These are phyloP conservation scores for Poecile atricapillus DNA, from an alignment of 2,113 vertebrate genomes.

Conservation along the genomic window DNA sequence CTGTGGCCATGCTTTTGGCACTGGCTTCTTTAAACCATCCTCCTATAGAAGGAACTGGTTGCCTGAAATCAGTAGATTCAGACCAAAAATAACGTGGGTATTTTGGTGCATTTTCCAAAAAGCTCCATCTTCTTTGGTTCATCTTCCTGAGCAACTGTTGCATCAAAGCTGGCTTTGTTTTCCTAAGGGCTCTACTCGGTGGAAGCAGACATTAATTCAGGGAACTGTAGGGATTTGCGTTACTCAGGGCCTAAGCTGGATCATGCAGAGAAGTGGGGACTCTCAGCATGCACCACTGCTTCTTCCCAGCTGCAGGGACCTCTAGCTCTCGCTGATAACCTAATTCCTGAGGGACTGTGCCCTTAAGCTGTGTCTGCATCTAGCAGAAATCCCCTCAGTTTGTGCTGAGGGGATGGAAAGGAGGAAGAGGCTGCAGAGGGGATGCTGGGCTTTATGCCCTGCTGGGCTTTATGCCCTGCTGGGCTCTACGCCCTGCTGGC, in stretches of 20 bases:
- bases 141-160: not conserved
- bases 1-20: not conserved
- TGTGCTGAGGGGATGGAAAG: not conserved
- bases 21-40: not conserved
- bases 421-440: not conserved
- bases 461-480: no score
- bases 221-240: not conserved
- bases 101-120: conserved; percentile 5
- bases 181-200: not conserved
- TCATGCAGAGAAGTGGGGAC: not conserved
- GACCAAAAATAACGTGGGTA: not conserved
- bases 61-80: not conserved
- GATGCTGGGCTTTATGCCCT: not conserved
- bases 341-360: not conserved
- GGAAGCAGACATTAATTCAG: not conserved
- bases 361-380: not conserved
- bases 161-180: not conserved
- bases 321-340: not conserved
- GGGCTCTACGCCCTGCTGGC: not conserved
- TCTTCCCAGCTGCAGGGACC: not conserved
- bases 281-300: not conserved
- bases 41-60: not conserved
- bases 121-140: not conserved
- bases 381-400: not conserved
- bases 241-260: not conserved